phyloP scores from a whole-genome alignment of 2,797 vertebrate genomes.

The Fundulus diaphanus region DNA sequence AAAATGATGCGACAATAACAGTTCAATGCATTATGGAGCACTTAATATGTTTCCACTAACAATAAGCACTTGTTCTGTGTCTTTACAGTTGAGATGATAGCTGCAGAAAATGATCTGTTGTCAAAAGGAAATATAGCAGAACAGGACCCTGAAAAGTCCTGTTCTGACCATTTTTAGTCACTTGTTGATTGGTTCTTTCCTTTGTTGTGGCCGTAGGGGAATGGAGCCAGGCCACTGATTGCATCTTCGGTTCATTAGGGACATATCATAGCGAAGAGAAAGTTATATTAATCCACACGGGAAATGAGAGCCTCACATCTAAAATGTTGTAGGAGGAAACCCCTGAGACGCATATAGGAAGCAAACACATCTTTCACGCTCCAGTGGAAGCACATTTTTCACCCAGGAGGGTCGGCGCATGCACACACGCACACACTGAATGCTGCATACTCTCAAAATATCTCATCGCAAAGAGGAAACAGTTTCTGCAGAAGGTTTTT shows the following conservation, averaged over 20 bases:
- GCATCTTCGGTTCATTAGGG: not conserved
- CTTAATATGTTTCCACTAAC: not conserved
- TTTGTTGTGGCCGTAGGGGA: not conserved
- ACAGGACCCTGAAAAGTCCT: not conserved
- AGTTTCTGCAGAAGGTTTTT: not conserved
- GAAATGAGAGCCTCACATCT: constrained; percentile 20
- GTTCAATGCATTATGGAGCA: not conserved
- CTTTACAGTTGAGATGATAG: not conserved
- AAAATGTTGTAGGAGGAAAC: not conserved
- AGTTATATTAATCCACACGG: not conserved
- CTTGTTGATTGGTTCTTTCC: not conserved
- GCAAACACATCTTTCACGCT: not conserved
- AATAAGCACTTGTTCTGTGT: not conserved
- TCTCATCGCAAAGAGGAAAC: not conserved
- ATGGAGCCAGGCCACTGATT: not conserved
- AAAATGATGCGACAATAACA: constrained; percentile 1
- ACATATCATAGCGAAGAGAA: not conserved
- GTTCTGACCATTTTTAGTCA: not conserved
- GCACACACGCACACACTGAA: not conserved
- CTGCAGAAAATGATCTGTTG: not conserved
- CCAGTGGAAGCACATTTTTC: not conserved
- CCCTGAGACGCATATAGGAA: not conserved
- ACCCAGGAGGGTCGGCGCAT: not conserved
- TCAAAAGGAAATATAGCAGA: not conserved
- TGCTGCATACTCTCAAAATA: not conserved